Conservation (phyloP, 1,140 invertebrate species). For the Scaptomyza montana region DNA sequence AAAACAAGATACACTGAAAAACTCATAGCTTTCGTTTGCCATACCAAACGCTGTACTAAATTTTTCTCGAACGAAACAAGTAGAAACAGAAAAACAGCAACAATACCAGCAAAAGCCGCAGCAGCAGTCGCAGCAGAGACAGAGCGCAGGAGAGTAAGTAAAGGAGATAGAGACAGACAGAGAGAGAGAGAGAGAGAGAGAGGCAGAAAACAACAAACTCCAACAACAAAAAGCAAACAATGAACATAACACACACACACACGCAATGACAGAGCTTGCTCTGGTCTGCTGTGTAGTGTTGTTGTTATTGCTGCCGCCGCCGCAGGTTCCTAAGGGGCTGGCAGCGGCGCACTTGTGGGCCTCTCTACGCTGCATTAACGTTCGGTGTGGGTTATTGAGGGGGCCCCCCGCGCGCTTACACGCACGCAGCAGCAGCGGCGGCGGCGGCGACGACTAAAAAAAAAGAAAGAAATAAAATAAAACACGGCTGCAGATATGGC, state of each 20-base stretch:
- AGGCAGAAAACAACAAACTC: slow-evolving; percentile 26
- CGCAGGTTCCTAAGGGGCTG: slow-evolving; percentile 52
- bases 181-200: not conserved
- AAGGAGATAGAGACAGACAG: not conserved
- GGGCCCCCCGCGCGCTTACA: slow-evolving; percentile 61
- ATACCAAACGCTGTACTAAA: slow-evolving; percentile 81
- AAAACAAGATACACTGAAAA: slow-evolving; percentile 79
- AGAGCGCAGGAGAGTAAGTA: not conserved
- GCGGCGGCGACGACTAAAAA: slow-evolving; percentile 25
- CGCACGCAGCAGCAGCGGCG: slow-evolving; percentile 62
- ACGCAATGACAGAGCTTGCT: slow-evolving; percentile 30
- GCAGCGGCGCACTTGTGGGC: slow-evolving; percentile 46
- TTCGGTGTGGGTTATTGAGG: slow-evolving; percentile 13
- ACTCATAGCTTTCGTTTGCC: slow-evolving; percentile 82
- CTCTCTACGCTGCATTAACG: slow-evolving; percentile 39
- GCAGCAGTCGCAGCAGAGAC: slow-evolving; percentile 9
- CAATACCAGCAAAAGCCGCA: slow-evolving; percentile 43
- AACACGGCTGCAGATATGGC: slow-evolving; percentile 66
- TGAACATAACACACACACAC: slow-evolving; percentile 47
- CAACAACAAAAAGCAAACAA: slow-evolving; percentile 71
- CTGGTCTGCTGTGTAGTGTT: not conserved
- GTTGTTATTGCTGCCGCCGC: slow-evolving; percentile 14
- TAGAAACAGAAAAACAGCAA: slow-evolving; percentile 64
- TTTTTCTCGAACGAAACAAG: slow-evolving; percentile 75
- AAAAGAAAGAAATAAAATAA: slow-evolving; percentile 38